Evolutionary conservation across 1,140 invertebrate genomes (phyloP).

Genomic region (Harlomillsia oculata): DNA sequence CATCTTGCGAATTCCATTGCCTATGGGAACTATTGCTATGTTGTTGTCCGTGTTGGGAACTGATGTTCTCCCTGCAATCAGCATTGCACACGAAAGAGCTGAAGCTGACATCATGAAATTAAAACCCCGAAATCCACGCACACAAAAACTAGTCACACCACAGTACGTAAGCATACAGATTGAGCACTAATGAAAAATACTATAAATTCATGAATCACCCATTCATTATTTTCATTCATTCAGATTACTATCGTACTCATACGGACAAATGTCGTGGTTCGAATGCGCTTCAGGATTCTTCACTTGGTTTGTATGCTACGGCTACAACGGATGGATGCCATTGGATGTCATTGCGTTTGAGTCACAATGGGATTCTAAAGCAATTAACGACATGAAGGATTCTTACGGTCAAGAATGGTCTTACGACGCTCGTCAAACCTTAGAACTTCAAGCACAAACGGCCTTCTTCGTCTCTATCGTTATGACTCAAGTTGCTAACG

Average conservation of each 20-base stretch:
- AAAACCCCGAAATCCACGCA: conserved; percentile 51
- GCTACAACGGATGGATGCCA: conserved; percentile 48
- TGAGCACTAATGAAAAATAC: conserved; percentile 19
- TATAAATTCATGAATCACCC: conserved; percentile 8
- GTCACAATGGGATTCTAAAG: conserved; percentile 46
- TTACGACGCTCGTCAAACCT: conserved; percentile 10
- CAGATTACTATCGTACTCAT: conserved; percentile 31
- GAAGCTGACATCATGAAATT: conserved; percentile 61
- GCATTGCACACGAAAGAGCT: conserved; percentile 55
- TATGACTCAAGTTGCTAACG: conserved; percentile 28
- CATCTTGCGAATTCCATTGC: conserved; percentile 42
- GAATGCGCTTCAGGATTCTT: conserved; percentile 43
- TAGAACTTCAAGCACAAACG: conserved; percentile 20
- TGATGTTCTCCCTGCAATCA: conserved; percentile 22
- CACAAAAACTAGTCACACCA: conserved; percentile 52
- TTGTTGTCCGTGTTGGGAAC: conserved; percentile 23
- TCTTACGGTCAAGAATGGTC: conserved; percentile 51
- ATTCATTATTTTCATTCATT: not conserved
- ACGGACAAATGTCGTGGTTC: conserved; percentile 45
- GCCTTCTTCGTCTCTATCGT: conserved; percentile 25
- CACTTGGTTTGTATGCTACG: conserved; percentile 44
- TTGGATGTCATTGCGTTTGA: conserved; percentile 41
- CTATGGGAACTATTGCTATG: conserved; percentile 29
- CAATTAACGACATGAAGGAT: conserved; percentile 47
- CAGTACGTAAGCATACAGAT: conserved; percentile 37